These are phyloP conservation scores for Caenorhabditis imperialis DNA, from an alignment of 2,888 invertebrate species.

Conservation along the genomic window DNA sequence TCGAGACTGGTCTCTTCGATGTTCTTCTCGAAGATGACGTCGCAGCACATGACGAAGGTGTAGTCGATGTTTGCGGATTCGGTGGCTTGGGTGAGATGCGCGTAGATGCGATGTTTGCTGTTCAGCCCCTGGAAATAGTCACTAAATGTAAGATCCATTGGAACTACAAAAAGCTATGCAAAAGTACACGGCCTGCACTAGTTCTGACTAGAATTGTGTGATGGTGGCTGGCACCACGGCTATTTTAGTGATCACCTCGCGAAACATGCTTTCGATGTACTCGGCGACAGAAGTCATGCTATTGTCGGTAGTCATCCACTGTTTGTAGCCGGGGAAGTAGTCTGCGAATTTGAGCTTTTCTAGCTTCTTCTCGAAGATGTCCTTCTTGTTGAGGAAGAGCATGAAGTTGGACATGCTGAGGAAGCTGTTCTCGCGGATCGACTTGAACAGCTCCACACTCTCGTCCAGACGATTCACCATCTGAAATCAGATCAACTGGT, in stretches of 20 bases:
- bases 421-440: slow-evolving; percentile 51
- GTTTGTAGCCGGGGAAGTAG: slow-evolving; percentile 42
- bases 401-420: slow-evolving; percentile 55
- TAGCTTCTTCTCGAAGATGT: slow-evolving; percentile 52
- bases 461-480: slow-evolving; percentile 54
- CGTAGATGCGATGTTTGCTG: slow-evolving; percentile 29
- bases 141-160: too few relatives aligned
- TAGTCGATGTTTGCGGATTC: slow-evolving; percentile 51
- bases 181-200: neutral
- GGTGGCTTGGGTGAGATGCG: slow-evolving; percentile 54
- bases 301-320: slow-evolving; percentile 33
- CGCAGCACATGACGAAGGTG: slow-evolving; percentile 53
- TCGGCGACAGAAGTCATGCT: slow-evolving; percentile 24
- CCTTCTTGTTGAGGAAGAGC: slow-evolving; percentile 60
- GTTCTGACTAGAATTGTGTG: neutral
- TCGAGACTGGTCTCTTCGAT: slow-evolving; percentile 22
- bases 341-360: slow-evolving; percentile 22
- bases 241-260: slow-evolving; percentile 45
- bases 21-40: slow-evolving; percentile 56
- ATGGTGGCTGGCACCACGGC: neutral
- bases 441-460: slow-evolving; percentile 54
- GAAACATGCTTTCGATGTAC: slow-evolving; percentile 52
- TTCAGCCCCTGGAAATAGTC: slow-evolving; percentile 30
- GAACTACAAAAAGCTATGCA: too few relatives aligned
- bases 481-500: slow-evolving; percentile 8